phyloP scores from a whole-genome alignment of 2,888 invertebrate genomes.

The Acanthoscelides obtectus region DNA sequence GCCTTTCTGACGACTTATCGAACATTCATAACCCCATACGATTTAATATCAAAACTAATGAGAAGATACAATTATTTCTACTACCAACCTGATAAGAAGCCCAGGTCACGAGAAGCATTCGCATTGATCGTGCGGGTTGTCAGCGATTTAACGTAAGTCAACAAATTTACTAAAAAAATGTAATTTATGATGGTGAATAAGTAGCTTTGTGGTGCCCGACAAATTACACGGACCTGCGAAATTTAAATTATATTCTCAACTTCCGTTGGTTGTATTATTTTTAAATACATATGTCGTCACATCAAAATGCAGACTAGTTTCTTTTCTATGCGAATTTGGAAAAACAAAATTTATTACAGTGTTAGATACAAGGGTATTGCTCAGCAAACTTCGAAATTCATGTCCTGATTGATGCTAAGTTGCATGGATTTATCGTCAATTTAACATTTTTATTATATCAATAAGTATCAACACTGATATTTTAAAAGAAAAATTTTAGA shows the following conservation, averaged over 20 bases:
- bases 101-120: slow-evolving; percentile 81
- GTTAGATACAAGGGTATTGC: too few species aligned
- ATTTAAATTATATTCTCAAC: too few species aligned
- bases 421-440: too few species aligned
- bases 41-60: slow-evolving; percentile 80
- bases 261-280: too few species aligned
- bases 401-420: too few species aligned
- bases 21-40: slow-evolving; percentile 86
- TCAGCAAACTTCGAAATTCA: too few species aligned
- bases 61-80: slow-evolving; percentile 73
- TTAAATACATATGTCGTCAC: not conserved
- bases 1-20: slow-evolving; percentile 97
- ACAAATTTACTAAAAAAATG: not conserved
- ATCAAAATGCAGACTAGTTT: not conserved
- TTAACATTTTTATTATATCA: too few species aligned
- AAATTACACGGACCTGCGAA: too few species aligned
- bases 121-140: slow-evolving; percentile 91
- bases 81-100: slow-evolving; percentile 68
- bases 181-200: not conserved
- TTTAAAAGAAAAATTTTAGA: too few species aligned
- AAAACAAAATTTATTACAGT: not conserved
- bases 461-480: too few species aligned
- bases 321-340: not conserved
- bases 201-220: too few species aligned
- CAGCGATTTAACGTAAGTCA: slow-evolving; percentile 89